phyloP scores from a whole-genome alignment of 2,888 invertebrate species.

The Trissolcus brochymenae region DNA sequence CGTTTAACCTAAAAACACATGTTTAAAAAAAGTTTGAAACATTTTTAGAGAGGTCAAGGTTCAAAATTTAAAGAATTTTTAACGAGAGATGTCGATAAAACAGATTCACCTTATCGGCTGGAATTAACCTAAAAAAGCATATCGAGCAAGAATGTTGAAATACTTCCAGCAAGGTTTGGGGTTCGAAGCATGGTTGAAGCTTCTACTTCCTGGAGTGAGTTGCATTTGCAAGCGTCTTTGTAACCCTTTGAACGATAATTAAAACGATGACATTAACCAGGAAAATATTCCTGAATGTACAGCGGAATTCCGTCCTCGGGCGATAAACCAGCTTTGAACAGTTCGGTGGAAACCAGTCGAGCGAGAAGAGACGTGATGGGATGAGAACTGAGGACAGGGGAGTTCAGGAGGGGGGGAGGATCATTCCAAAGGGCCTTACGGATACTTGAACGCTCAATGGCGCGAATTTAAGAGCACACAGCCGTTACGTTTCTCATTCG shows the following conservation, averaged over 20 bases:
- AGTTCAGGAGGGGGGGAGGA: constrained; percentile 44
- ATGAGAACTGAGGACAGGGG: constrained; percentile 48
- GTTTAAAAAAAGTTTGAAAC: not conserved
- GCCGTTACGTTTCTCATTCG: constrained; percentile 76
- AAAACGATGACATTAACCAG: constrained; percentile 59
- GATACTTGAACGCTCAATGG: constrained; percentile 73
- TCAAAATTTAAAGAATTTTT: not conserved
- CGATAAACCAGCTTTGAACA: constrained; percentile 71
- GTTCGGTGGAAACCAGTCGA: constrained; percentile 73
- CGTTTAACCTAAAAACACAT: not conserved
- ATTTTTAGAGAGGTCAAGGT: not conserved
- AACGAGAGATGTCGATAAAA: not conserved
- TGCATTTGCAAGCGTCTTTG: constrained; percentile 44
- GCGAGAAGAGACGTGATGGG: constrained; percentile 62
- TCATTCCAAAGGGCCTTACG: constrained; percentile 61
- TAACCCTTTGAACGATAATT: constrained; percentile 50
- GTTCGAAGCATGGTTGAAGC: constrained; percentile 16
- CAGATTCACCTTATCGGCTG: not conserved
- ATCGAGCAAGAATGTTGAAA: not conserved
- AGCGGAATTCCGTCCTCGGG: constrained; percentile 61
- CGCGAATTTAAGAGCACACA: constrained; percentile 74
- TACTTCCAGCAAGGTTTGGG: not conserved
- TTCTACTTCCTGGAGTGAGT: constrained; percentile 48
- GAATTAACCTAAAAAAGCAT: not conserved
- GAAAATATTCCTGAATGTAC: constrained; percentile 57